phyloP scores from a whole-genome alignment of 2,113 vertebrate species.

The Sterna hirundo region DNA sequence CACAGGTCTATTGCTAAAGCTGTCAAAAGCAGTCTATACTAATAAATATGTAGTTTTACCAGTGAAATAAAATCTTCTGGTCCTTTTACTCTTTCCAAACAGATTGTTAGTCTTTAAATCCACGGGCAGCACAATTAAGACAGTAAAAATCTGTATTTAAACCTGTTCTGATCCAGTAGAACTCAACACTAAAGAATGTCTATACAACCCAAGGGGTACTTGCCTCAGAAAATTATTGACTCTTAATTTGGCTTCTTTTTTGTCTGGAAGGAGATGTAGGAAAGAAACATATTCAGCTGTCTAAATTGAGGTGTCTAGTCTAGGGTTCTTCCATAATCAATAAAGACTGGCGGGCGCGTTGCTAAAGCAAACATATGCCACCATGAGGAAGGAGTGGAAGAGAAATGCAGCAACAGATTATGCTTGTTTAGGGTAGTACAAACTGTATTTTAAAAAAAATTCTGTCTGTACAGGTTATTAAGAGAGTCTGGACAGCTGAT shows the following conservation, averaged over 20 bases:
- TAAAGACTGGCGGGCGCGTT: rapidly evolving
- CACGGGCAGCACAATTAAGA: background rate
- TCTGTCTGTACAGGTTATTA: background rate
- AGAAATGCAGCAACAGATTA: background rate
- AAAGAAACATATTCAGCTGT: background rate
- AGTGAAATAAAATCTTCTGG: background rate
- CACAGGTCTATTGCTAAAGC: background rate
- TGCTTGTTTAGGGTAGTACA: background rate
- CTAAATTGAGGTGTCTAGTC: background rate
- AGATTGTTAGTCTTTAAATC: background rate
- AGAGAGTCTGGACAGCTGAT: background rate
- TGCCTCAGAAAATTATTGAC: background rate
- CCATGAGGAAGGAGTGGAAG: background rate
- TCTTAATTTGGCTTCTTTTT: background rate
- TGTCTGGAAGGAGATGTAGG: background rate
- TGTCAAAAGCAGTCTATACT: background rate
- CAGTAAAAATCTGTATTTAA: background rate
- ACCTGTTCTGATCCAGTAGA: background rate
- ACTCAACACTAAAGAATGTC: background rate
- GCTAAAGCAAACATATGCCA: background rate
- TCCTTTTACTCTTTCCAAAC: background rate
- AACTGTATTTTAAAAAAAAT: background rate
- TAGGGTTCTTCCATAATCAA: background rate
- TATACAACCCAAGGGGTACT: background rate
- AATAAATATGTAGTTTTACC: background rate